Base-by-base conservation (phyloP, 2,888 invertebrate genomes). In the Dromius quadrimaculatus region DNA sequence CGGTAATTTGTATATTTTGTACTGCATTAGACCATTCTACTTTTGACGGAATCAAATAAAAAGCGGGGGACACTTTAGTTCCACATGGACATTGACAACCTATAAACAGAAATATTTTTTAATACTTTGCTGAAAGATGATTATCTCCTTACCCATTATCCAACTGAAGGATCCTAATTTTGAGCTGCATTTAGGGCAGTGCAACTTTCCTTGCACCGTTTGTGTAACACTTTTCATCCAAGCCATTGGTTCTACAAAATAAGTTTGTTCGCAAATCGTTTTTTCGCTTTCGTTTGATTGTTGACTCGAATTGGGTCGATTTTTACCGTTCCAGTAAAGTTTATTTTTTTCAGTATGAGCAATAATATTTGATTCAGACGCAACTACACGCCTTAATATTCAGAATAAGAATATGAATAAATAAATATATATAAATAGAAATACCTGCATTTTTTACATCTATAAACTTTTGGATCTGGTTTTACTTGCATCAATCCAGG, bases 91-190 rank as follows among this genome's bases (percentile, higher is more conserved):
- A 96, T 76, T 92, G 91, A 77, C 93, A 94, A 65, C 94, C 93
- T 88, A 84, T 32, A 80, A 81, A 8, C 71, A 72, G 63, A 72
- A 22, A 5, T 28, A 38, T 36, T 15, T 2, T 61, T 22, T 19
- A 38, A 41, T 9, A 36, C 23, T 41, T 9, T 54, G n/a, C 15
- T 28, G 9, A 32, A 32, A n/a, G n/a, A n/a, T n/a, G n/a, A n/a
- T n/a, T n/a, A n/a, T n/a, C n/a, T 20, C 1, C 84, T 79, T 74
- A 91, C 92, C 93, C 88, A 91, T 92, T 71, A 93, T 87, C 97
- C 96, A 96, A 81, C 92, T 94, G 81, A 93, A 96, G 71, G 92
- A 93, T 22, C 96, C 97, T 72, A 96, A 85, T 83, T 96, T 95
- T 72, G 88, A 88, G 71, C 85, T 85, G 79, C 96, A 96, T 81